Conservation (phyloP, 2,888 invertebrate species). For the Neoitamus cyanurus region DNA sequence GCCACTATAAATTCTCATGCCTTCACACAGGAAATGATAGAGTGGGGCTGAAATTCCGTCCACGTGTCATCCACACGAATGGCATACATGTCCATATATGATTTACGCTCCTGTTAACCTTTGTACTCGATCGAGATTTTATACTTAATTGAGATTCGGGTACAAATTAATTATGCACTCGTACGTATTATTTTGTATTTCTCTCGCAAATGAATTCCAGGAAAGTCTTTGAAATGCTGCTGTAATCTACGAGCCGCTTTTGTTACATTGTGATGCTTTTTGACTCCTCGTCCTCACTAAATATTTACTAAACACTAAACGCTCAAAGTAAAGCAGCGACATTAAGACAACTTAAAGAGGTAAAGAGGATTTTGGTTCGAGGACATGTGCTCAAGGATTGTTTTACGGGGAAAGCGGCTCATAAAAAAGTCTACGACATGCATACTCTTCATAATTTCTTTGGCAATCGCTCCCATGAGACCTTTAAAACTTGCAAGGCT, state of each 20-base stretch:
- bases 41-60: background rate
- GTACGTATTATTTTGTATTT: background rate
- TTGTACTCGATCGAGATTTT: background rate
- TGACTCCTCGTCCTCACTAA: background rate
- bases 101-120: background rate
- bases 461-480: background rate
- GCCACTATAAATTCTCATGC: background rate
- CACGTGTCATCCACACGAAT: background rate
- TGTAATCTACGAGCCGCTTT: background rate
- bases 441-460: background rate
- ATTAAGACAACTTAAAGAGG: background rate
- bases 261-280: too few species aligned
- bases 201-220: background rate
- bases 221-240: background rate
- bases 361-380: background rate
- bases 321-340: background rate
- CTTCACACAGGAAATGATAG: background rate
- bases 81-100: background rate
- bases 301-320: background rate
- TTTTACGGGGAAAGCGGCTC: background rate
- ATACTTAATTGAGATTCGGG: background rate
- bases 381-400: background rate
- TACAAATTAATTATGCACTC: background rate
- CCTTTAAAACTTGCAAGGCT: background rate
- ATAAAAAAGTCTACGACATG: background rate